Evolutionary conservation across 1,140 invertebrate genomes (phyloP), one percentile per base, ranked within the genome.

Genomic region (Cydia amplana): DNA sequence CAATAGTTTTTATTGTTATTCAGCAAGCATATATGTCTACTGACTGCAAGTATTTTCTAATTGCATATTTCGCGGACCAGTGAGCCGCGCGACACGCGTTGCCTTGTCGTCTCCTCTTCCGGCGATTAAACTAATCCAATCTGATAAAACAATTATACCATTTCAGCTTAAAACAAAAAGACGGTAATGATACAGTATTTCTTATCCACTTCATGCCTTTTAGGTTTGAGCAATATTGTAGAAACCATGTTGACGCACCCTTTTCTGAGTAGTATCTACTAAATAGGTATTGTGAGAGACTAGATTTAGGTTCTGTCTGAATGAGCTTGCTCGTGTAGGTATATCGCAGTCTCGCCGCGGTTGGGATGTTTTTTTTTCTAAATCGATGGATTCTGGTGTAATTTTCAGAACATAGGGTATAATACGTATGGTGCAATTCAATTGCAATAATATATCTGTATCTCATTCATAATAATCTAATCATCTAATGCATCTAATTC

Each of bases 121-220:
- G 65, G 65, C 65, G 65, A 70, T 70, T 70, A 70, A 70, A 70
- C 65, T 43, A 70, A 70, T 36, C 65, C 5, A 43, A 70, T 70
- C 65, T 2, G 65, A 70, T 70, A 40, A 70, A 70, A 70, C 36
- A 70, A 70, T 70, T 70, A 70, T 70, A 70, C 6, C 20, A 7
- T n/a, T n/a, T n/a, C 20, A 23, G 3, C 55, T 12, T 12, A 10
- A 23, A 20, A n/a, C 9, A 9, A 60, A 60, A 23, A 60, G 55
- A 23, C 20, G 4, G 4, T 60, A 20, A 23, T 60, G 9, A 60
- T 20, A 6, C 9, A 12, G 20, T 60, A 12, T 60, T 23, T 60
- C 20, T 60, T 23, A 7, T 12, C 6, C 18, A 23, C 2, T 60
- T 60, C 23, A 60, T 18, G 18, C 55, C 55, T 60, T 60, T 23